Percentiles rank a stretch among this genome's conserved stretches.
phyloP scores from a whole-genome alignment of 2,888 invertebrate species.

The Anagyrus pseudococci region DNA sequence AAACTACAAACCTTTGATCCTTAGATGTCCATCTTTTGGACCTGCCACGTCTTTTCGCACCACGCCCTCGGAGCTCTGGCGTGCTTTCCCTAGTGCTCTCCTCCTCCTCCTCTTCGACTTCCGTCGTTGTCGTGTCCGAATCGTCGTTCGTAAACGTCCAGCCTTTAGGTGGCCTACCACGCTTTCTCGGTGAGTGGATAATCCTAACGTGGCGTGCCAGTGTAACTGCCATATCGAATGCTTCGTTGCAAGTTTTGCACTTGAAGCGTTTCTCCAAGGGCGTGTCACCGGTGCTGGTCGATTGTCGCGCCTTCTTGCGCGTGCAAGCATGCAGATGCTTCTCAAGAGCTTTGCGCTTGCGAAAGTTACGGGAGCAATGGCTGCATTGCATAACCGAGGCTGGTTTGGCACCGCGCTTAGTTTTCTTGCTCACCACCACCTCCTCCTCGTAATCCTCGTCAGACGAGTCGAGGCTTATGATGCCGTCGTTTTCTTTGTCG shows the following conservation, averaged over 20 bases:
- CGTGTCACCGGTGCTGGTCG: conserved; percentile 16
- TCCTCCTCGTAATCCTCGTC: conserved; percentile 48
- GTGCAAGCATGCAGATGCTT: conserved; percentile 52
- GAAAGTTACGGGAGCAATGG: conserved; percentile 52
- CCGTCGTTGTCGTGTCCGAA: conserved; percentile 19
- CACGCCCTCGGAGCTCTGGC: conserved; percentile 14
- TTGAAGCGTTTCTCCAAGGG: conserved; percentile 42
- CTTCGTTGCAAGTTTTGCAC: conserved; percentile 56
- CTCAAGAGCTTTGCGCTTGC: conserved; percentile 51
- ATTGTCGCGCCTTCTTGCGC: conserved; percentile 37
- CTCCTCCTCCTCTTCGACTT: conserved; percentile 8
- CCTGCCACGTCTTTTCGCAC: conserved; percentile 10
- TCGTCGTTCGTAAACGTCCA: conserved; percentile 2
- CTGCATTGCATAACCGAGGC: conserved; percentile 47
- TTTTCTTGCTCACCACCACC: conserved; percentile 6
- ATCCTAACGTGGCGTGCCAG: conserved; percentile 56
- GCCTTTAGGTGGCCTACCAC: conserved; percentile 41
- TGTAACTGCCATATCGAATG: conserved; percentile 55
- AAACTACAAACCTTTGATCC: conserved; percentile 19
- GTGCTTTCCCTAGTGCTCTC: conserved; percentile 7
- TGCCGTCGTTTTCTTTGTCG: conserved; percentile 59
- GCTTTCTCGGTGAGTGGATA: conserved; percentile 49
- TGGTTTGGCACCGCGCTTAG: conserved; percentile 15
- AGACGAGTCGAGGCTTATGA: conserved; percentile 58
- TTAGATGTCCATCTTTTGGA: conserved; percentile 1